Conservation (phyloP, 2,888 invertebrate genomes). For the Iselma pallidipennis region DNA sequence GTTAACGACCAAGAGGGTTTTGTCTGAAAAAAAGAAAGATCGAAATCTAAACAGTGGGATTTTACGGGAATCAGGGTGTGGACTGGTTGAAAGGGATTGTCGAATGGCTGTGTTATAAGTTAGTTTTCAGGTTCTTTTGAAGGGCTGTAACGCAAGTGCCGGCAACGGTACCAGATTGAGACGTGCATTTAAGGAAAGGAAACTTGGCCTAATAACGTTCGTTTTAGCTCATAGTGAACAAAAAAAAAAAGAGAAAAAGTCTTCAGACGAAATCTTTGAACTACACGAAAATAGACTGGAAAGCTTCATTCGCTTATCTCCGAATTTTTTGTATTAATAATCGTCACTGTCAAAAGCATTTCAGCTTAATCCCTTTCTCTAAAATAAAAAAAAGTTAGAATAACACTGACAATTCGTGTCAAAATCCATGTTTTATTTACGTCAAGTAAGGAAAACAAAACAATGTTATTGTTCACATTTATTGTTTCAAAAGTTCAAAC, state of each 20-base stretch:
- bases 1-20: too few relatives aligned
- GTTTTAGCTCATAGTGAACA: not conserved
- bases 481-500: not conserved
- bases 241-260: not conserved
- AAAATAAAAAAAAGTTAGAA: too few relatives aligned
- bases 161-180: not conserved
- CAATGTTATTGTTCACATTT: not conserved
- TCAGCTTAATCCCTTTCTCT: not conserved
- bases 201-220: not conserved
- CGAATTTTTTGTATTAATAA: not conserved
- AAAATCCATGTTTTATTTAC: not conserved
- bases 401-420: not conserved
- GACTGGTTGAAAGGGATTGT: slow-evolving; percentile 25
- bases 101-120: slow-evolving; percentile 16
- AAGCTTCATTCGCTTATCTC: not conserved
- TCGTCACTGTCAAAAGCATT: not conserved
- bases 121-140: slow-evolving; percentile 21
- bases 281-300: not conserved
- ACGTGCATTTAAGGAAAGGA: not conserved
- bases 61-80: slow-evolving; percentile 21
- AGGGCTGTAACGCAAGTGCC: slow-evolving; percentile 10
- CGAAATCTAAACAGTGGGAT: slow-evolving; percentile 26
- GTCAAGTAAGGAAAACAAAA: not conserved
- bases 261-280: slow-evolving; percentile 1
- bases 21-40: slow-evolving; percentile 20